These are phyloP conservation scores for Penaeus vannamei DNA, from an alignment of 1,140 invertebrate species.

Conservation along the genomic window DNA sequence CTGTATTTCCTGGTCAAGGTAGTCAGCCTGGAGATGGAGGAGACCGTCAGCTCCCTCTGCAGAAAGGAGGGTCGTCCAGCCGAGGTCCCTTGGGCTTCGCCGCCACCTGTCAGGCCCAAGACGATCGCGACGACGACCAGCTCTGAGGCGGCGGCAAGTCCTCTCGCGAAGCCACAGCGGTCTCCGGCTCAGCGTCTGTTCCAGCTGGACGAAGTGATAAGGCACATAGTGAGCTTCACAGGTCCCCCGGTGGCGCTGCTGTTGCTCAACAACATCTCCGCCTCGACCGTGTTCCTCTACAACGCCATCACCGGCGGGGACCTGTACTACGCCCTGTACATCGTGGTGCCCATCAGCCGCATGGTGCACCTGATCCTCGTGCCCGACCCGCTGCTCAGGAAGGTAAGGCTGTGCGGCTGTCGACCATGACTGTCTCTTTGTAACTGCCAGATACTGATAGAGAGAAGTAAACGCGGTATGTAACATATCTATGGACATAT, in stretches of 20 bases:
- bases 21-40: slow-evolving; percentile 39
- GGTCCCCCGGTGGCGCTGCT: slow-evolving; percentile 29
- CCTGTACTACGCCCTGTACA: slow-evolving; percentile 42
- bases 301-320: slow-evolving; percentile 28
- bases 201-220: slow-evolving; percentile 36
- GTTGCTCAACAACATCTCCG: slow-evolving; percentile 42
- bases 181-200: slow-evolving; percentile 29
- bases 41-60: slow-evolving; percentile 9
- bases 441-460: no score
- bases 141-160: not conserved
- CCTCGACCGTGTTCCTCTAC: slow-evolving; percentile 57
- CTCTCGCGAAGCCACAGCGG: not conserved
- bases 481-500: not conserved
- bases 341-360: slow-evolving; percentile 14
- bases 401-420: slow-evolving; percentile 9
- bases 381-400: slow-evolving; percentile 43
- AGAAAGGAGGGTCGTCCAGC: not conserved
- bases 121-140: not conserved
- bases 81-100: not conserved
- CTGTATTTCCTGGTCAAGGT: slow-evolving; percentile 47
- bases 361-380: slow-evolving; percentile 45
- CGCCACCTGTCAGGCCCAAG: not conserved
- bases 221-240: slow-evolving; percentile 37
- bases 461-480: not conserved
- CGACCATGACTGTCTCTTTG: not conserved